A percentile compares a stretch with the other conserved stretches of the same genome.
Conservation (phyloP, 64 coral and sea anemone species). For the Orbicella faveolata region DNA sequence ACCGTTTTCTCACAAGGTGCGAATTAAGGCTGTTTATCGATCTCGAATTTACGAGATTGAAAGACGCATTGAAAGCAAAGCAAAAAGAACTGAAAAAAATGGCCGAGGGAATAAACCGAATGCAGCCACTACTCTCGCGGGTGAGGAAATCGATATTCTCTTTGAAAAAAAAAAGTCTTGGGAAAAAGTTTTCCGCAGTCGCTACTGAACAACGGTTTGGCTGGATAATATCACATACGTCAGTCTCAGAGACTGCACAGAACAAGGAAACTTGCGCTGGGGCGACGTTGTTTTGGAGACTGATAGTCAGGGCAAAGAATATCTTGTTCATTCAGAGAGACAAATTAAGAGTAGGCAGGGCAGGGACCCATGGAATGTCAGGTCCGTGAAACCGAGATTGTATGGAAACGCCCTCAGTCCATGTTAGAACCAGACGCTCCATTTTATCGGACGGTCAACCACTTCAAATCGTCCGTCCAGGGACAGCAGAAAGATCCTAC, state of each 20-base stretch:
- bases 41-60: constrained; percentile 7
- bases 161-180: constrained; percentile 27
- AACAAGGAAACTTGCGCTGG: constrained; percentile 30
- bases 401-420: constrained; percentile 30
- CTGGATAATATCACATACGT: constrained; percentile 47
- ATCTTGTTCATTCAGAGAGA: constrained; percentile 39
- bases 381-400: constrained; percentile 33
- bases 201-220: constrained; percentile 37
- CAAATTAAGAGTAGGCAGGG: constrained; percentile 43
- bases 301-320: constrained; percentile 29
- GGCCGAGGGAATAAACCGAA: constrained; percentile 30
- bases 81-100: constrained; percentile 35
- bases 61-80: constrained; percentile 8
- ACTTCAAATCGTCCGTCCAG: constrained; percentile 39
- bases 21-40: constrained; percentile 18
- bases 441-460: constrained; percentile 42
- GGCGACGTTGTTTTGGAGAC: constrained; percentile 41
- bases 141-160: constrained; percentile 43
- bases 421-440: constrained; percentile 45
- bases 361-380: constrained; percentile 23
- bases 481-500: constrained; percentile 4
- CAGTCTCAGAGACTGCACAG: constrained; percentile 15
- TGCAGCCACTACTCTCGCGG: constrained; percentile 23
- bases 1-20: constrained; percentile 19
- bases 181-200: constrained; percentile 25